Conservation (phyloP, 2,888 invertebrate genomes). For the Onchidella celtica region DNA sequence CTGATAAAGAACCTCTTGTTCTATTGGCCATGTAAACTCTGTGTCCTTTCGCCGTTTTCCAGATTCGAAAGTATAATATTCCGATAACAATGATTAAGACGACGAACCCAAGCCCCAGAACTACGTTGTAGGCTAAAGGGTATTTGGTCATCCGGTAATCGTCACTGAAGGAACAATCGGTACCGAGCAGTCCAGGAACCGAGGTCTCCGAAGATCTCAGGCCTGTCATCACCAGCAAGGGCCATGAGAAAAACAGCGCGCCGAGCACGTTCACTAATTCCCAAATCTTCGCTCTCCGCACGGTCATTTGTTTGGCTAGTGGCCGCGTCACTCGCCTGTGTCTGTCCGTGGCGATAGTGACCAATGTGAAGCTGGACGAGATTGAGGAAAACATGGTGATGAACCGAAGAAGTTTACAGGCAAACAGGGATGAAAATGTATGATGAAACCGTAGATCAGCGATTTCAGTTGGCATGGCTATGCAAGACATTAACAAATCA, state of each 20-base stretch:
- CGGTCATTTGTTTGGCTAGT: slow-evolving; percentile 45
- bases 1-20: not conserved
- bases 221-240: slow-evolving; percentile 40
- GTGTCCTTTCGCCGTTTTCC: slow-evolving; percentile 38
- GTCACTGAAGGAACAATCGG: slow-evolving; percentile 49
- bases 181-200: slow-evolving; percentile 30
- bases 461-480: slow-evolving; percentile 56
- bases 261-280: slow-evolving; percentile 3
- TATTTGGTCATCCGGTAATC: slow-evolving; percentile 24
- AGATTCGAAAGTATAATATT: slow-evolving; percentile 42
- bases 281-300: slow-evolving; percentile 38
- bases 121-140: slow-evolving; percentile 30
- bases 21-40: slow-evolving; percentile 8
- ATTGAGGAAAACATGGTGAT: slow-evolving; percentile 49
- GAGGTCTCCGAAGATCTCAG: slow-evolving; percentile 26
- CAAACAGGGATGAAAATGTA: slow-evolving; percentile 44
- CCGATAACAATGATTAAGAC: slow-evolving; percentile 1
- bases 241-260: slow-evolving; percentile 43
- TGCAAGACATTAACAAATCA: slow-evolving; percentile 48
- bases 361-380: slow-evolving; percentile 48
- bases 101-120: slow-evolving; percentile 39
- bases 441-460: slow-evolving; percentile 52
- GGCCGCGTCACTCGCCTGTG: slow-evolving; percentile 49
- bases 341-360: slow-evolving; percentile 52
- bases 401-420: slow-evolving; percentile 52